A percentile compares a stretch with the other conserved stretches of the same genome.
Conservation (phyloP, 2,888 invertebrate genomes). For the Pomacea canaliculata region DNA sequence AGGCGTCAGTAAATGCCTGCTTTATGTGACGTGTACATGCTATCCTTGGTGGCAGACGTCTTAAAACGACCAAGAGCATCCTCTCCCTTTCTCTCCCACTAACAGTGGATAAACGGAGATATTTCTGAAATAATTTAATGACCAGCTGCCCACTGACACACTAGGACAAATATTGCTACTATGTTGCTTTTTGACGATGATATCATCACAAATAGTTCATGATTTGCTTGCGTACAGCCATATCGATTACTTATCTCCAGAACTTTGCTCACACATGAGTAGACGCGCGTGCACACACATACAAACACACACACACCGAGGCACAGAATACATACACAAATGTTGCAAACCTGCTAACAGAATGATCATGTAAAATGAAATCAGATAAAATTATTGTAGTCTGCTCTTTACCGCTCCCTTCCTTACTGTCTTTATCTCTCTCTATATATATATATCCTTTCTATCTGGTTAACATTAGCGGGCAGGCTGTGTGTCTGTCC, state of each 20-base stretch:
- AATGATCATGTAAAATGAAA: not conserved
- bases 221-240: not conserved
- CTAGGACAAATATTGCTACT: no score
- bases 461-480: not conserved
- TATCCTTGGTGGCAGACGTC: no score
- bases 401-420: not conserved
- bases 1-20: not conserved
- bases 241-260: not conserved
- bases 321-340: not conserved
- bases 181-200: no score
- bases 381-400: not conserved
- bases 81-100: not conserved
- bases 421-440: not conserved
- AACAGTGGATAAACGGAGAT: not conserved
- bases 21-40: not conserved
- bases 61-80: not conserved
- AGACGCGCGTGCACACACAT: not conserved
- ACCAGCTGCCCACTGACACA: no score
- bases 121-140: no score
- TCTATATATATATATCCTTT: not conserved
- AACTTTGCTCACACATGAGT: not conserved
- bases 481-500: no score
- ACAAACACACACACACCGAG: not conserved
- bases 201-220: no score
- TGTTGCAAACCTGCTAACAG: not conserved